A percentile compares a stretch with the other conserved stretches of the same genome.
Conservation (phyloP, 2,888 invertebrate genomes). For the Drosophila putrida region DNA sequence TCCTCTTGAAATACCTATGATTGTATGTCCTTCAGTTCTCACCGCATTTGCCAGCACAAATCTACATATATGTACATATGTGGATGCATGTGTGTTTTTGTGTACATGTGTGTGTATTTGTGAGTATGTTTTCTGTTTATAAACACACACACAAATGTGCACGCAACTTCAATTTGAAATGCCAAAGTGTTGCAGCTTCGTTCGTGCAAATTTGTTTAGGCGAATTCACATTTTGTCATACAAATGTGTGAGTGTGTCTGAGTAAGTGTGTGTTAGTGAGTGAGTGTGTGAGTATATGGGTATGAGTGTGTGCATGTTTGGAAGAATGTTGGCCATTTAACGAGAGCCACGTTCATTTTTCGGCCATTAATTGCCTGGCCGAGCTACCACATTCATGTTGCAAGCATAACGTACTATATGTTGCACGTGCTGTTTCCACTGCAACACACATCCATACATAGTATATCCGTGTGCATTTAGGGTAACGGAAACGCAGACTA, state of each 20-base stretch:
- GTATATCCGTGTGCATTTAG: not conserved
- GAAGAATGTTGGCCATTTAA: conserved; percentile 5
- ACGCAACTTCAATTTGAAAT: conserved; percentile 65
- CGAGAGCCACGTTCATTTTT: conserved; percentile 26
- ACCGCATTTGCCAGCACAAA: conserved; percentile 4
- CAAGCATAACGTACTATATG: conserved; percentile 9
- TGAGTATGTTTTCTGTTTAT: not conserved
- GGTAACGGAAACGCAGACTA: conserved; percentile 33
- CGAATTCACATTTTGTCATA: conserved; percentile 51
- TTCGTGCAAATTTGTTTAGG: conserved; percentile 74
- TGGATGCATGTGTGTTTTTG: not conserved
- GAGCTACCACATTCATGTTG: conserved; percentile 20
- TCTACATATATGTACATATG: conserved; percentile 8
- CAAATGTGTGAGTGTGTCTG: conserved; percentile 11
- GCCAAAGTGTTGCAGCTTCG: conserved; percentile 62
- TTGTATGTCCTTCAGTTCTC: conserved; percentile 37
- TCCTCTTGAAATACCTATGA: conserved; percentile 6
- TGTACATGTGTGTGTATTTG: conserved; percentile 2
- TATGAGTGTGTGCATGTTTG: conserved; percentile 1
- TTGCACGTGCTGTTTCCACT: conserved; percentile 27
- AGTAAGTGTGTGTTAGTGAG: conserved; percentile 7
- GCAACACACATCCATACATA: conserved; percentile 9
- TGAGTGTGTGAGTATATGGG: not conserved
- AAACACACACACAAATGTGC: conserved; percentile 19
- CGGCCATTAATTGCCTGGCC: conserved; percentile 59